A percentile compares a stretch with the other conserved stretches of the same genome.
Evolutionary conservation across 30 jellyfish, hydroid and myxozoan species (phyloP).

Genomic region (Hydractinia symbiolongicarpus): DNA sequence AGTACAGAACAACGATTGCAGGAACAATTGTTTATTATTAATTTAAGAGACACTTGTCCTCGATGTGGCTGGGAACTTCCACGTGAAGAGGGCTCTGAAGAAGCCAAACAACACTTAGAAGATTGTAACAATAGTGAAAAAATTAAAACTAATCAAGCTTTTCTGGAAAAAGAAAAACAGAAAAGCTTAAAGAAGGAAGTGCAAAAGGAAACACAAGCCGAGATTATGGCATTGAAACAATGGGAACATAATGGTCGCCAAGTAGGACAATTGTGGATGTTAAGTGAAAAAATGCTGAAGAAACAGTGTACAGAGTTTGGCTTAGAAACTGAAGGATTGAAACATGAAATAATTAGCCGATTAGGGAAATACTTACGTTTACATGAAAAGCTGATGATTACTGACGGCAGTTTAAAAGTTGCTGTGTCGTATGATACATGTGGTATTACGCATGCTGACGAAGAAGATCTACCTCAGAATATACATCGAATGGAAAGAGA

Average conservation of each 20-base stretch:
- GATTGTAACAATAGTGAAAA: slow-evolving; percentile 11
- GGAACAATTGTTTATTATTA: slow-evolving; percentile 30
- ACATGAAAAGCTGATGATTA: slow-evolving; percentile 20
- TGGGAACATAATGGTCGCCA: slow-evolving; percentile 53
- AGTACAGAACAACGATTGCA: slow-evolving; percentile 18
- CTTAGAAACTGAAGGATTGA: background rate
- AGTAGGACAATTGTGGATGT: slow-evolving; percentile 44
- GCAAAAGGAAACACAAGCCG: slow-evolving; percentile 21
- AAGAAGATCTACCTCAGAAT: slow-evolving; percentile 30
- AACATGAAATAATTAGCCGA: slow-evolving; percentile 28
- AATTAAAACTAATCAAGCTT: slow-evolving; percentile 1
- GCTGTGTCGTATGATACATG: slow-evolving; percentile 14
- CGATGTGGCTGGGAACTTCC: slow-evolving; percentile 42
- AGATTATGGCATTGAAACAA: slow-evolving; percentile 32
- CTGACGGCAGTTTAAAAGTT: slow-evolving; percentile 23
- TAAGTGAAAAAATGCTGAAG: slow-evolving; percentile 30
- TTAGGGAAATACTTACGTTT: slow-evolving; percentile 22
- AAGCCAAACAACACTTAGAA: slow-evolving; percentile 20
- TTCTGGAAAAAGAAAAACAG: background rate
- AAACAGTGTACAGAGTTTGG: slow-evolving; percentile 20
- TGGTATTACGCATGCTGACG: slow-evolving; percentile 23
- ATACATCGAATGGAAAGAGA: slow-evolving; percentile 25
- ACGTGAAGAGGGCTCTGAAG: slow-evolving; percentile 29
- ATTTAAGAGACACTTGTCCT: slow-evolving; percentile 33
- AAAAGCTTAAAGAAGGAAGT: background rate